Evolutionary conservation across 1,140 invertebrate genomes (phyloP).

Genomic region (Antheraea pernyi): DNA sequence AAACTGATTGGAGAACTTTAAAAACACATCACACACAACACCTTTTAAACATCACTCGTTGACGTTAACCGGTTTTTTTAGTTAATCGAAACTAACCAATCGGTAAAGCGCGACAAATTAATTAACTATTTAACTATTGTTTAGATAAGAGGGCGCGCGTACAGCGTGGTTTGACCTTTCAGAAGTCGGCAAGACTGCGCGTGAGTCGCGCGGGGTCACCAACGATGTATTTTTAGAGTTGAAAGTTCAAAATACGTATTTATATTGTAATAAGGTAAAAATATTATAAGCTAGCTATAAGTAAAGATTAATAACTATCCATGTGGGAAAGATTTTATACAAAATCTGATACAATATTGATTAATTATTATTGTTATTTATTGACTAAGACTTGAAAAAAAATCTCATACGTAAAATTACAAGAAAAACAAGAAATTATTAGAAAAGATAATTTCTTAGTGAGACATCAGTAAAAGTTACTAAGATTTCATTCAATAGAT

Average conservation of each 20-base stretch:
- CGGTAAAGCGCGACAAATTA: conserved; percentile 19
- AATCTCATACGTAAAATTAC: too few species aligned
- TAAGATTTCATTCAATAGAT: too few species aligned
- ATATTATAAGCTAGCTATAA: too few species aligned
- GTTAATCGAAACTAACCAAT: not conserved
- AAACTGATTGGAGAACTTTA: not conserved
- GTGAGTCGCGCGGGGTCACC: conserved; percentile 69
- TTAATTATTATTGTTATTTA: too few species aligned
- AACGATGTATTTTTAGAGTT: conserved; percentile 76
- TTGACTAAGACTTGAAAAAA: too few species aligned
- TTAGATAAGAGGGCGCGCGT: conserved; percentile 32
- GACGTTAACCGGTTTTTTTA: not conserved
- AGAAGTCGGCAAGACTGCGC: conserved; percentile 67
- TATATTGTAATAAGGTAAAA: too few species aligned
- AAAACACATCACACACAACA: conserved; percentile 4
- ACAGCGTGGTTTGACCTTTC: conserved; percentile 70
- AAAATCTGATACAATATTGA: too few species aligned
- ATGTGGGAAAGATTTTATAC: too few species aligned
- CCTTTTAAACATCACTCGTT: not conserved
- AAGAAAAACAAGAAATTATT: too few species aligned
- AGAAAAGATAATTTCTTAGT: too few species aligned
- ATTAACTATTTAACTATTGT: conserved; percentile 43
- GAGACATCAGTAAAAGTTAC: too few species aligned
- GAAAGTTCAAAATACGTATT: conserved; percentile 72
- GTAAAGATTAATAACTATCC: too few species aligned